These are phyloP conservation scores for Lates calcarifer DNA, from an alignment of 2,113 vertebrate genomes.

Conservation along the genomic window DNA sequence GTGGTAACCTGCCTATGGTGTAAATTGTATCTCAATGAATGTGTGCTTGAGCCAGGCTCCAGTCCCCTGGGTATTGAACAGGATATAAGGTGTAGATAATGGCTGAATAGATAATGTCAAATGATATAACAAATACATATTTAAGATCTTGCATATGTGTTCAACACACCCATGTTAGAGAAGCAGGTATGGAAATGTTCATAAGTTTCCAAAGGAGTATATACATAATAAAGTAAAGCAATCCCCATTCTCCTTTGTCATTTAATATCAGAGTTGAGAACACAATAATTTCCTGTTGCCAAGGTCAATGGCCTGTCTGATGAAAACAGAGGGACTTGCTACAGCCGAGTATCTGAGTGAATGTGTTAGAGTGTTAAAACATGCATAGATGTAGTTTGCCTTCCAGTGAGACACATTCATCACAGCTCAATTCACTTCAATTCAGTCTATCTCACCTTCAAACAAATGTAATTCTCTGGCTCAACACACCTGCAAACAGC, in stretches of 20 bases:
- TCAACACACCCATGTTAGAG: not conserved
- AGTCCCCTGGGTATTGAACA: not conserved
- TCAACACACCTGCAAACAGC: not conserved
- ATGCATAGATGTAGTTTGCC: conserved; percentile 20
- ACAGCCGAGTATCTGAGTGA: not conserved
- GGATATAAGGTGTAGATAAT: not conserved
- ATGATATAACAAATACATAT: not conserved
- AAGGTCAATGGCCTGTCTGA: conserved; percentile 48
- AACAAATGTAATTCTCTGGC: conserved; percentile 22
- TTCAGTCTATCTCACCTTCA: conserved; percentile 16
- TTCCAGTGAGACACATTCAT: conserved; percentile 16
- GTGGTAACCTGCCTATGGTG: not conserved
- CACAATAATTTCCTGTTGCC: conserved; percentile 33
- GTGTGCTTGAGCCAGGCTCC: not conserved
- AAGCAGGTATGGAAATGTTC: not conserved
- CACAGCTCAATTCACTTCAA: conserved; percentile 28
- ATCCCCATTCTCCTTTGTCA: not conserved
- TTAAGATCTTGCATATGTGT: not conserved
- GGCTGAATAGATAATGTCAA: not conserved
- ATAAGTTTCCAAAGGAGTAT: not conserved
- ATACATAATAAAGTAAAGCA: conserved; percentile 8
- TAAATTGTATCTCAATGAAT: not conserved
- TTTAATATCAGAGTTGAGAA: conserved; percentile 24
- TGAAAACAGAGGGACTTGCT: conserved; percentile 20
- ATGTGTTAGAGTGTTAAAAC: not conserved